A percentile compares a stretch with the other conserved stretches of the same genome.
These are phyloP conservation scores for Anabacerthia variegaticeps DNA, from an alignment of 2,797 vertebrate genomes.

Conservation along the genomic window DNA sequence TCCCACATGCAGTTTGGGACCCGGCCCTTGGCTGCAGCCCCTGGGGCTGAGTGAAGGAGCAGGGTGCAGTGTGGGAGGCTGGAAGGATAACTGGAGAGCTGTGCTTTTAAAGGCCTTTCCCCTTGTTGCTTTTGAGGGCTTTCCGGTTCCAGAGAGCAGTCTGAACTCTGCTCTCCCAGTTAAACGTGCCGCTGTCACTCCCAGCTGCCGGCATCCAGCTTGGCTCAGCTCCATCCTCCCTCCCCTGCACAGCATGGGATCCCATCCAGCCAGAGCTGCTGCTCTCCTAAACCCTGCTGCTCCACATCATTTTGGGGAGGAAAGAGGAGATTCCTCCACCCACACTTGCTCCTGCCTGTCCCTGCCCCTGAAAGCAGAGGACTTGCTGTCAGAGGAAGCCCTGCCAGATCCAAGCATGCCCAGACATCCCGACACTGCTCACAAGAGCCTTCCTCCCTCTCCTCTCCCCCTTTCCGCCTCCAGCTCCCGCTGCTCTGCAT, in stretches of 20 bases:
- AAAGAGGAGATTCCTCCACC: background rate
- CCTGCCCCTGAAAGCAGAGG: background rate
- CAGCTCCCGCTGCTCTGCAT: background rate
- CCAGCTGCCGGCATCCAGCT: background rate
- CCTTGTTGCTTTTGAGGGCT: background rate
- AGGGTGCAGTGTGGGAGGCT: background rate
- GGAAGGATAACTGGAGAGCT: background rate
- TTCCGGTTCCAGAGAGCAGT: background rate
- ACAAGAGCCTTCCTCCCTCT: background rate
- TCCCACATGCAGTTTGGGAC: rapidly evolving
- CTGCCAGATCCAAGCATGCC: background rate
- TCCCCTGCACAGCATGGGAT: background rate
- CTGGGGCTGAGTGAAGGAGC: background rate
- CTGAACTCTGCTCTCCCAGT: background rate
- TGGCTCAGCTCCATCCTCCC: background rate
- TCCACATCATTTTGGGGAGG: rapidly evolving
- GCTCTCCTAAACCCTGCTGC: background rate
- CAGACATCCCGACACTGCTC: background rate
- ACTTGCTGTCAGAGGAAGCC: background rate
- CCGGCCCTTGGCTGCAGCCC: rapidly evolving
- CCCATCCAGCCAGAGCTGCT: background rate
- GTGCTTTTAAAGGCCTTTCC: background rate
- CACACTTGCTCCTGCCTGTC: background rate
- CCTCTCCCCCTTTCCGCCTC: background rate
- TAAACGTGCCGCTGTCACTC: rapidly evolving